Conservation (phyloP, 2,113 vertebrate genomes). For the Entomyzon cyanotis region DNA sequence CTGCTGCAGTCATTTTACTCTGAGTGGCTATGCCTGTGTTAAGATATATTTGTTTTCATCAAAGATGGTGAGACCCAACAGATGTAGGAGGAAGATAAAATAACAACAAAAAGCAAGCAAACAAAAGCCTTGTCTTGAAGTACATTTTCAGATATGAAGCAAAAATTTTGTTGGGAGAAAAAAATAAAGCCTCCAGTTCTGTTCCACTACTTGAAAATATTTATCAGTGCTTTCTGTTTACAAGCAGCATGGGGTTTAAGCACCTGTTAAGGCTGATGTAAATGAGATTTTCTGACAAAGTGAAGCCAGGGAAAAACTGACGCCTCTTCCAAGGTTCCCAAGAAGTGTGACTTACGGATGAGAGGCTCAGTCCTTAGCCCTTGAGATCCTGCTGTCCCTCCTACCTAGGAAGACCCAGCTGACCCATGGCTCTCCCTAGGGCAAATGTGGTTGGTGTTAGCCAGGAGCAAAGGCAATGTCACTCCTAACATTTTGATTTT, state of each 20-base stretch:
- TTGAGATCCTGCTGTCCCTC: not conserved
- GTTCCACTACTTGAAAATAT: not conserved
- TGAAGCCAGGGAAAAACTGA: not conserved
- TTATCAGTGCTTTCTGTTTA: not conserved
- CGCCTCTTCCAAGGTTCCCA: not conserved
- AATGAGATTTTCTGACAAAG: not conserved
- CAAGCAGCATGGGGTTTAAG: not conserved
- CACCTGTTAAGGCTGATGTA: not conserved
- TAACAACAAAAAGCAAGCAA: not conserved
- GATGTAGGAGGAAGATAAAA: constrained; percentile 16
- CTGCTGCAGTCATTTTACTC: not conserved
- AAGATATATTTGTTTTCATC: not conserved
- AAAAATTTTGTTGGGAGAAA: not conserved
- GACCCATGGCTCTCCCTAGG: accelerated
- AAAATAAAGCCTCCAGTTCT: not conserved
- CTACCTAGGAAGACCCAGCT: not conserved
- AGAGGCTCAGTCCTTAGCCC: not conserved
- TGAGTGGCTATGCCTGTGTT: not conserved
- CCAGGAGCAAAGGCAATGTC: accelerated
- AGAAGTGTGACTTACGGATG: not conserved
- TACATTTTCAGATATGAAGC: not conserved
- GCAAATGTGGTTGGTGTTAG: accelerated
- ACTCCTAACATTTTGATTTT: not conserved
- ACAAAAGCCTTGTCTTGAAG: not conserved
- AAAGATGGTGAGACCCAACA: not conserved